Percentiles rank a stretch among this genome's conserved stretches.
Evolutionary conservation across 2,113 vertebrate species (phyloP).

Genomic region (Tychaedon coryphoeus): DNA sequence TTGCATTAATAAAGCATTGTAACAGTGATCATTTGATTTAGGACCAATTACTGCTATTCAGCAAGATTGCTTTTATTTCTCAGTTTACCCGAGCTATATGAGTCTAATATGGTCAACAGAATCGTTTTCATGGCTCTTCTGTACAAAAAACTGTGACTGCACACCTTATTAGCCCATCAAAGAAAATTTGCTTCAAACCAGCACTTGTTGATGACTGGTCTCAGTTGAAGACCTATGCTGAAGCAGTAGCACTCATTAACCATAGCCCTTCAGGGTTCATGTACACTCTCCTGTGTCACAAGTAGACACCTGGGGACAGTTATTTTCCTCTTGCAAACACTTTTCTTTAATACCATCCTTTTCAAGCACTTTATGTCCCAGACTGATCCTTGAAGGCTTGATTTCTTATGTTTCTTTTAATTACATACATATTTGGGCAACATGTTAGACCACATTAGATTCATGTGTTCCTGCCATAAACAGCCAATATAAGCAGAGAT

Average conservation of each 20-base stretch:
- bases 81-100: neutral
- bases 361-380: neutral
- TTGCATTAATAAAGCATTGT: conserved; percentile 12
- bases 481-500: neutral
- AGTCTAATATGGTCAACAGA: neutral
- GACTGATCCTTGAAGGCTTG: neutral
- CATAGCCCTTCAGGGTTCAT: neutral
- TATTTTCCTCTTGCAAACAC: neutral
- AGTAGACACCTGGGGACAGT: neutral
- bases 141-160: neutral
- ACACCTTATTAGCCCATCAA: neutral
- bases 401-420: neutral
- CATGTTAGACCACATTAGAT: neutral
- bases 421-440: neutral
- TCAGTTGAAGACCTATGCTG: neutral
- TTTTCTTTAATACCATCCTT: neutral
- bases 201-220: neutral
- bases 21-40: neutral
- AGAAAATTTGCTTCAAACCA: neutral
- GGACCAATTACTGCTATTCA: neutral
- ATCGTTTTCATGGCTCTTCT: neutral
- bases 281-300: neutral
- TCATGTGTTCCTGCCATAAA: neutral
- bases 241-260: neutral
- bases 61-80: neutral